Conservation (phyloP, 2,888 invertebrate genomes). For the Dysmachus trigonus region DNA sequence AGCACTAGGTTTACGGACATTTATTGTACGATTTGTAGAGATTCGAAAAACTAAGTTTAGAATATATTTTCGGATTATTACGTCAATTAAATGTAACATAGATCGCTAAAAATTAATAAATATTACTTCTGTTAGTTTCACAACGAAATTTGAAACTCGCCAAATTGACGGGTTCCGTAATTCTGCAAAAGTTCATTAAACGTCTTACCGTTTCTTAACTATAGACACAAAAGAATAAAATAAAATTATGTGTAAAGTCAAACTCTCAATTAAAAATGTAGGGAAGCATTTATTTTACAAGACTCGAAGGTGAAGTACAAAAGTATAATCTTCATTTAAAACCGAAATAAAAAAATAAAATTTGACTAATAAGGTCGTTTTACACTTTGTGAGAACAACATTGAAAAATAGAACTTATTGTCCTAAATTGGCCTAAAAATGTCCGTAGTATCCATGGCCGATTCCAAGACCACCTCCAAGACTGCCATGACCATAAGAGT, state of each 20-base stretch:
- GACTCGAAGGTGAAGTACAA: neutral
- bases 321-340: neutral
- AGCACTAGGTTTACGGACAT: too few relatives aligned
- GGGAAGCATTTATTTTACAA: constrained; percentile 6
- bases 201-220: neutral
- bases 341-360: neutral
- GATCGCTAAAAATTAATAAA: too few relatives aligned
- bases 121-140: too few relatives aligned
- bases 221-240: too few relatives aligned
- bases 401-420: neutral
- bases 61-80: too few relatives aligned
- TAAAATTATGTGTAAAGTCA: neutral
- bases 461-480: neutral
- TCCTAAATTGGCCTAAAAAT: neutral
- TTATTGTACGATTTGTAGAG: too few relatives aligned
- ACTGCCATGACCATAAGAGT: neutral
- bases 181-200: neutral
- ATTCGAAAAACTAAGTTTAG: too few relatives aligned
- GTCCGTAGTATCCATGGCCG: neutral
- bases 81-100: too few relatives aligned
- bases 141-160: too few relatives aligned
- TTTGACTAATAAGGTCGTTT: neutral
- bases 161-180: too few relatives aligned
- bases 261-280: neutral
- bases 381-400: constrained; percentile 1